Evolutionary conservation across 2,797 vertebrate genomes (phyloP).

Genomic region (Taenioides sp.): DNA sequence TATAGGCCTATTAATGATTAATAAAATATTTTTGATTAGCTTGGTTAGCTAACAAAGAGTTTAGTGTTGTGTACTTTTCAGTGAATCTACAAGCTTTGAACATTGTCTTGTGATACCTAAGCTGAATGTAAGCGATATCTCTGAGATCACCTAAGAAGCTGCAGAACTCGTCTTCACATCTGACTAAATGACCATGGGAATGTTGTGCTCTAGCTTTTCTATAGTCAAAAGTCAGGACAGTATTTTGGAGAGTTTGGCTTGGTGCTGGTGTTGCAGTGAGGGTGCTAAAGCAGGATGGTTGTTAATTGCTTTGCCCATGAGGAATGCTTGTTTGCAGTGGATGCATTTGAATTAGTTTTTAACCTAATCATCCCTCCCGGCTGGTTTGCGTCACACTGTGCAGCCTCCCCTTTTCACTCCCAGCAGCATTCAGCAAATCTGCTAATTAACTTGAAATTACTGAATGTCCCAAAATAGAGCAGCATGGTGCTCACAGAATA

Average conservation of each 20-base stretch:
- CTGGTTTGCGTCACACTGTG: conserved; percentile 39
- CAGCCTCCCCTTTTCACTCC: conserved; percentile 24
- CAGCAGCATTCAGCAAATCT: conserved; percentile 27
- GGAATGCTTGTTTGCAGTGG: conserved; percentile 40
- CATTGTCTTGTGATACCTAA: not conserved
- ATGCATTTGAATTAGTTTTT: conserved; percentile 42
- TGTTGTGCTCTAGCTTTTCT: conserved; percentile 12
- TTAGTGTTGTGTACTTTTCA: not conserved
- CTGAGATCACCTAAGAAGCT: conserved; percentile 1
- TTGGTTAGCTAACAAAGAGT: too few relatives aligned
- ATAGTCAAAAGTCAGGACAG: conserved; percentile 16
- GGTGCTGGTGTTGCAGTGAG: conserved; percentile 22
- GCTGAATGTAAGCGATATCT: not conserved
- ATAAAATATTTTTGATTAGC: too few relatives aligned
- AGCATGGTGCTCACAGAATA: conserved; percentile 28
- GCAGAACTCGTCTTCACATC: conserved; percentile 8
- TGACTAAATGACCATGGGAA: conserved; percentile 4
- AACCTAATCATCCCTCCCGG: conserved; percentile 33
- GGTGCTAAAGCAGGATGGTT: conserved; percentile 27
- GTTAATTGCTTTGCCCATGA: conserved; percentile 40
- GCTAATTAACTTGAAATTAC: conserved; percentile 40
- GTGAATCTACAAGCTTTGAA: not conserved
- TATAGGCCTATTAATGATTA: not conserved
- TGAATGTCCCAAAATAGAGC: conserved; percentile 31
- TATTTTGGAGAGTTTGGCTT: conserved; percentile 18